Percentiles rank a stretch among this genome's conserved stretches.
These are phyloP conservation scores for Zapus hudsonius DNA, from an alignment of 2,113 vertebrate species.

Conservation along the genomic window DNA sequence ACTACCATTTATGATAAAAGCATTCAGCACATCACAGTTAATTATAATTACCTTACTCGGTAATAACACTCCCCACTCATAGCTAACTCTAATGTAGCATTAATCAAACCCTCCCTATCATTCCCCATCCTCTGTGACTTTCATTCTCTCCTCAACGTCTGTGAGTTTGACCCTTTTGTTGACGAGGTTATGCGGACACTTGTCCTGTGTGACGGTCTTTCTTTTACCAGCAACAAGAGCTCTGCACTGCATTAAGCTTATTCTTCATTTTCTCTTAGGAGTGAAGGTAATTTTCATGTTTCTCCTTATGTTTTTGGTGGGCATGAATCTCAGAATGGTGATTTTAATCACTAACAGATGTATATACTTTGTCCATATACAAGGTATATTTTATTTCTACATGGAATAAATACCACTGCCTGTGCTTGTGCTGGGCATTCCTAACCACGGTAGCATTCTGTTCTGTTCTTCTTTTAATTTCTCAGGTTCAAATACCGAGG, in stretches of 20 bases:
- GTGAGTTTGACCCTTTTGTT: no score
- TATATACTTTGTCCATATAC: neutral
- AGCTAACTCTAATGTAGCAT: neutral
- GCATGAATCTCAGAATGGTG: neutral
- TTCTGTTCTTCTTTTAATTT: neutral
- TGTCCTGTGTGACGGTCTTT: neutral
- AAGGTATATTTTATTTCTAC: neutral
- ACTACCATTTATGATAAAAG: neutral
- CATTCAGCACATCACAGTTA: neutral
- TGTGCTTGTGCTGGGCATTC: neutral
- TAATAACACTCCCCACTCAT: neutral
- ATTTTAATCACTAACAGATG: neutral
- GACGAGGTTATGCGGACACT: neutral
- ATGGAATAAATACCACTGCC: neutral
- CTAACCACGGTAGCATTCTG: neutral
- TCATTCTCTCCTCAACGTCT: neutral
- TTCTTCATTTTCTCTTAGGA: slow-evolving; percentile 19
- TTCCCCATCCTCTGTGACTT: neutral
- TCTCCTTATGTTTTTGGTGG: neutral
- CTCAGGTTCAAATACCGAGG: neutral
- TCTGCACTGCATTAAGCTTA: neutral
- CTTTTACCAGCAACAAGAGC: neutral
- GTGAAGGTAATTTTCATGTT: neutral
- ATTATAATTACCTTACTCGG: no score
- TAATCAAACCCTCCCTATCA: neutral